Percentiles rank a stretch among this genome's conserved stretches.
These are phyloP conservation scores for Rhyzopertha dominica DNA, from an alignment of 1,140 invertebrate species.

Conservation along the genomic window DNA sequence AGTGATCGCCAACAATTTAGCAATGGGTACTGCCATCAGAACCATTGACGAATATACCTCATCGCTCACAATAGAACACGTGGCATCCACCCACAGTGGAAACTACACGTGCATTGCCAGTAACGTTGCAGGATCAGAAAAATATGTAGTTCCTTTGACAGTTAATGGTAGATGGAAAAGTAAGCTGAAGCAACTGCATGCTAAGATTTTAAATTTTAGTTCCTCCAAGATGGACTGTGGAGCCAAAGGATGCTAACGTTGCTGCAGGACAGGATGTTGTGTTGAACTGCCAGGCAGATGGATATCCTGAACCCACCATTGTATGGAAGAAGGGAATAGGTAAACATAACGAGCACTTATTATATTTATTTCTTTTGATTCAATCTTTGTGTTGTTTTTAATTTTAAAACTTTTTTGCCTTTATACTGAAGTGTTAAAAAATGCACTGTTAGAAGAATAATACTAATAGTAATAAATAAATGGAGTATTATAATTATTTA, in stretches of 20 bases:
- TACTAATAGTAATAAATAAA: no score
- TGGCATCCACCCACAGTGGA: slow-evolving; percentile 75
- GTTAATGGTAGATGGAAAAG: slow-evolving; percentile 65
- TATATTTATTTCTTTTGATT: no score
- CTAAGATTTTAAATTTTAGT: slow-evolving; percentile 63
- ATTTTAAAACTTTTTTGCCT: no score
- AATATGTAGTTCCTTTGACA: slow-evolving; percentile 68
- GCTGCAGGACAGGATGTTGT: slow-evolving; percentile 77
- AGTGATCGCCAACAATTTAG: slow-evolving; percentile 51
- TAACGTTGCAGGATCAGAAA: slow-evolving; percentile 74
- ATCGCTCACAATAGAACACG: slow-evolving; percentile 81
- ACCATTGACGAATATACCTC: slow-evolving; percentile 82
- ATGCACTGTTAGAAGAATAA: no score
- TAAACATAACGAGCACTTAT: no score
- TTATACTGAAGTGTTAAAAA: neutral
- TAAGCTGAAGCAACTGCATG: no score
- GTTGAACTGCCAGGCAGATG: slow-evolving; percentile 85
- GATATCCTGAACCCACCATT: slow-evolving; percentile 81
- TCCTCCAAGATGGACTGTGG: slow-evolving; percentile 85
- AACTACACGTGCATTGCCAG: slow-evolving; percentile 86
- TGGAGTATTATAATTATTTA: no score
- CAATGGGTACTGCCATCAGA: slow-evolving; percentile 55
- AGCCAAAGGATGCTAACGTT: slow-evolving; percentile 81
- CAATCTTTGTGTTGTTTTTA: no score
- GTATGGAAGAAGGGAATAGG: slow-evolving; percentile 83